Evolutionary conservation across 2,113 vertebrate species (phyloP).

Genomic region (Antechinus flavipes): DNA sequence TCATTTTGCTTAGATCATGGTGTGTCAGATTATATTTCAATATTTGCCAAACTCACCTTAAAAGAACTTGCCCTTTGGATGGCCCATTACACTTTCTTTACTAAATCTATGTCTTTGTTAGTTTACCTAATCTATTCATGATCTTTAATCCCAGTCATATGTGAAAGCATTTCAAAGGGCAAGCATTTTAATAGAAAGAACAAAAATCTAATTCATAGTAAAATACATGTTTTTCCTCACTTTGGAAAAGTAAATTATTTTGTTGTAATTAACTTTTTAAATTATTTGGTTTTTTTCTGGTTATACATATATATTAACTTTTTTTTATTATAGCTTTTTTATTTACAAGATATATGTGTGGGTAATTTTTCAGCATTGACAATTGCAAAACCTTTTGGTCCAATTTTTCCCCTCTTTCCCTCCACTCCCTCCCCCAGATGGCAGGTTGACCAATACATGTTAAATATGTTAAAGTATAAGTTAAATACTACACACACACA

Average conservation of each 20-base stretch:
- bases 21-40: slow-evolving; percentile 57
- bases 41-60: slow-evolving; percentile 49
- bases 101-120: slow-evolving; percentile 44
- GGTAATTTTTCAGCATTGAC: too few relatives aligned
- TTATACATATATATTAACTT: too few relatives aligned
- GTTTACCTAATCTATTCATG: slow-evolving; percentile 52
- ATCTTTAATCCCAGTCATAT: slow-evolving; percentile 66
- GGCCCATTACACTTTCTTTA: slow-evolving; percentile 55
- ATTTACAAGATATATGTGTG: too few relatives aligned
- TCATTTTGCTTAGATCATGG: slow-evolving; percentile 64
- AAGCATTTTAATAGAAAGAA: slow-evolving; percentile 44
- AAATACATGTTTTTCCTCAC: slow-evolving; percentile 63
- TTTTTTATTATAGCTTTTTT: too few relatives aligned
- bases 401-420: too few relatives aligned
- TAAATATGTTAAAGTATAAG: too few relatives aligned
- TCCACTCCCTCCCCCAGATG: too few relatives aligned
- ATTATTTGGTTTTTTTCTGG: too few relatives aligned
- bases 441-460: too few relatives aligned
- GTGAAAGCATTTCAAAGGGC: slow-evolving; percentile 66
- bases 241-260: neutral
- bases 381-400: too few relatives aligned
- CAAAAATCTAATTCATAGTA: slow-evolving; percentile 68
- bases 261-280: neutral
- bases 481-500: too few relatives aligned
- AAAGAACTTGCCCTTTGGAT: neutral